These are phyloP conservation scores for Aurelia aurita DNA, from an alignment of 30 jellyfish, hydroid and myxozoan species.

Conservation along the genomic window DNA sequence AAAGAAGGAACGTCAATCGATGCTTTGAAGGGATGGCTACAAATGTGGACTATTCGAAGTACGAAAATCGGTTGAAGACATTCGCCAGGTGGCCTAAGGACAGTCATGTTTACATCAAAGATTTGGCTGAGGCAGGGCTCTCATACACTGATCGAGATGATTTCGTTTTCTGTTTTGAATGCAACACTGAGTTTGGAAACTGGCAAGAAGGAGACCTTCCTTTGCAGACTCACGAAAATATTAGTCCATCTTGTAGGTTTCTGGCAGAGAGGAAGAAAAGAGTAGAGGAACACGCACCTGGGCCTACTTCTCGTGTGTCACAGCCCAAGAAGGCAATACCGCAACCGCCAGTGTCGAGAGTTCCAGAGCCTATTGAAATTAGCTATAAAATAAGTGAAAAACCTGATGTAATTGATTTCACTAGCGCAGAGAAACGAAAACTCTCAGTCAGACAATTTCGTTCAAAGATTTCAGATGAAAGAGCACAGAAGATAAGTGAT, in stretches of 20 bases:
- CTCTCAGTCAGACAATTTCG: not conserved
- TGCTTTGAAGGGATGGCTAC: conserved; percentile 28
- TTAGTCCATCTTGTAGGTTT: conserved; percentile 48
- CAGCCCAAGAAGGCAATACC: not conserved
- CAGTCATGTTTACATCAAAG: conserved; percentile 83
- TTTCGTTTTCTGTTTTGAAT: conserved; percentile 77
- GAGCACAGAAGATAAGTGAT: not conserved
- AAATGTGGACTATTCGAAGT: conserved; percentile 16
- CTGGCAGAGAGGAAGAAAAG: conserved; percentile 40
- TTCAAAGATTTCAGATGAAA: not conserved
- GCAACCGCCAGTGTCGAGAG: not conserved
- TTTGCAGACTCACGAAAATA: conserved; percentile 59
- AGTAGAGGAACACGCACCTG: not conserved
- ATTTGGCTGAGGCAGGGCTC: conserved; percentile 96
- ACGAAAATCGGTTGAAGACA: conserved; percentile 68
- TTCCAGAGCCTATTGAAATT: not conserved
- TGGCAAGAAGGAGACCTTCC: conserved; percentile 93
- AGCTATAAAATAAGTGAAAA: not conserved
- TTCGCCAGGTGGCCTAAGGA: conserved; percentile 77
- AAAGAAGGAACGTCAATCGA: not conserved
- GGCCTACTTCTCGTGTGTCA: too few species aligned
- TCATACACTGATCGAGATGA: conserved; percentile 73
- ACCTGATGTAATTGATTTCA: not conserved
- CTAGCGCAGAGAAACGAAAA: conserved; percentile 3
- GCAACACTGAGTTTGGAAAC: conserved; percentile 63